Evolutionary conservation across 1,140 invertebrate genomes (phyloP).

Genomic region (Drosophila gunungcola): DNA sequence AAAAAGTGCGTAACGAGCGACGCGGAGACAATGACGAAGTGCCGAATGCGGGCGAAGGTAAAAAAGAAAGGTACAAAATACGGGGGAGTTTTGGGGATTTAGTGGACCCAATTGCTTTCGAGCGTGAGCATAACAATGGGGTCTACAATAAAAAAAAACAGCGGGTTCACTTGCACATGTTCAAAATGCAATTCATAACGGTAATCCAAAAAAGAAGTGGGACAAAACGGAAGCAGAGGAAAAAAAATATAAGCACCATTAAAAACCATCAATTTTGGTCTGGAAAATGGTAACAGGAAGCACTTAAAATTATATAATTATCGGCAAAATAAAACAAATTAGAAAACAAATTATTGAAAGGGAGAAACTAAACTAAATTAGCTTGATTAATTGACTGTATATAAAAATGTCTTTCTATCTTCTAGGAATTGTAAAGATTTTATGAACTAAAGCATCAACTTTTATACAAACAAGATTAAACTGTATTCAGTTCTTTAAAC

Average conservation of each 20-base stretch:
- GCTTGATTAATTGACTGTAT: no score
- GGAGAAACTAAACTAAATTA: no score
- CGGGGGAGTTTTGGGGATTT: slow-evolving; percentile 13
- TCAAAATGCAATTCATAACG: slow-evolving; percentile 29
- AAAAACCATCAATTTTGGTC: slow-evolving; percentile 1
- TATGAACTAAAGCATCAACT: no score
- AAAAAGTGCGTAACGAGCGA: slow-evolving; percentile 38
- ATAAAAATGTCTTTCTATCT: no score
- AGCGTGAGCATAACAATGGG: slow-evolving; percentile 68
- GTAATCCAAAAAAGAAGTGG: slow-evolving; percentile 10
- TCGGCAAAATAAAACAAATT: not conserved
- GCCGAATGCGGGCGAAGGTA: slow-evolving; percentile 50
- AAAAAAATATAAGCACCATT: not conserved
- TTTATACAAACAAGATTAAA: no score
- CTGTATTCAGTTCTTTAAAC: no score
- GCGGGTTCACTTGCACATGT: slow-evolving; percentile 48
- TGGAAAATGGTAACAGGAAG: slow-evolving; percentile 13
- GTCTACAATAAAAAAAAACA: slow-evolving; percentile 10
- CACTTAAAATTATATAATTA: not conserved
- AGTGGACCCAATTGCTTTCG: slow-evolving; percentile 22
- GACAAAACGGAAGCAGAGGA: slow-evolving; percentile 1
- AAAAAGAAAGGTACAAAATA: not conserved
- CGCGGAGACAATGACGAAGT: slow-evolving; percentile 2
- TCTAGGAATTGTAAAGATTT: no score
- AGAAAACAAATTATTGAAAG: no score